A percentile compares a stretch with the other conserved stretches of the same genome.
phyloP scores from a whole-genome alignment of 2,797 vertebrate species.

The Pogoniulus pusillus region DNA sequence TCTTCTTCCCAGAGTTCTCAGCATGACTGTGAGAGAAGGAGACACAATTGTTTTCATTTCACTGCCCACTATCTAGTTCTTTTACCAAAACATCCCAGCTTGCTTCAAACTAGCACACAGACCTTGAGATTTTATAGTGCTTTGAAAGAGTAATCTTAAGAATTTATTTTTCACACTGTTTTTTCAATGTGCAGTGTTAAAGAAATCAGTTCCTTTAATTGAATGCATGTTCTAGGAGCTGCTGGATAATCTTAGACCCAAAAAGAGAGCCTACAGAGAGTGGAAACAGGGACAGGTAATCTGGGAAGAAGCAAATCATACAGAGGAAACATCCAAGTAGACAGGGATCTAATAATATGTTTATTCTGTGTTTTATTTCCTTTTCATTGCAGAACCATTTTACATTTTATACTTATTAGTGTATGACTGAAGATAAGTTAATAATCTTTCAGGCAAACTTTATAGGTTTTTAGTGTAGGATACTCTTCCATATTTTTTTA shows the following conservation, averaged over 20 bases:
- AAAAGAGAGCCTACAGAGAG: background rate
- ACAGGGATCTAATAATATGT: background rate
- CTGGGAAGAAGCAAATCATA: background rate
- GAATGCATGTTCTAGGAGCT: background rate
- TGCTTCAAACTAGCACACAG: no score
- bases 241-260: background rate
- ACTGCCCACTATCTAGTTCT: no score
- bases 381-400: background rate
- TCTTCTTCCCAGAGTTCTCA: no score
- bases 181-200: background rate
- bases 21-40: no score
- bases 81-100: no score
- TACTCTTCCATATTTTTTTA: no score
- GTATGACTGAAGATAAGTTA: no score
- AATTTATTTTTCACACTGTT: background rate
- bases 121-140: background rate
- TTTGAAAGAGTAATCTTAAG: background rate
- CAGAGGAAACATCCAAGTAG: background rate
- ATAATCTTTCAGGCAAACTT: no score
- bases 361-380: background rate
- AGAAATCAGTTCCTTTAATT: background rate
- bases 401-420: no score
- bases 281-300: background rate
- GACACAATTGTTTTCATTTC: no score
- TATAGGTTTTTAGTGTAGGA: no score